Evolutionary conservation across 2,888 invertebrate species (phyloP).

Genomic region (Thelaira solivaga): DNA sequence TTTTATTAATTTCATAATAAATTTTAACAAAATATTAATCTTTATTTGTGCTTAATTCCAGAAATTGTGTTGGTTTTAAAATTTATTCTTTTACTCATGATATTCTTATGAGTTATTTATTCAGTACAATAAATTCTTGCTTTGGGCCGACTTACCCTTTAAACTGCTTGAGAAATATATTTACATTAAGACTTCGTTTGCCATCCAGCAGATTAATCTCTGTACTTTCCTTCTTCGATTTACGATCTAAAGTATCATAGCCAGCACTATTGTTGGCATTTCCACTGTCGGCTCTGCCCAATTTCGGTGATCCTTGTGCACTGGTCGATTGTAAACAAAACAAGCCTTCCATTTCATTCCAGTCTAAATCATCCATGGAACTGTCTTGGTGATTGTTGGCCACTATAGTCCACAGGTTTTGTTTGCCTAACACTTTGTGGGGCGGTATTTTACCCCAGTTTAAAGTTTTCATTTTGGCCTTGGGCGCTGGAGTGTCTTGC

Average conservation of each 20-base stretch:
- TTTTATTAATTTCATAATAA: no score
- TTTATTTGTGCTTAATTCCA: no score
- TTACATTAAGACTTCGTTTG: constrained; percentile 96
- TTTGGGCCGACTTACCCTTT: constrained; percentile 88
- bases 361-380: constrained; percentile 91
- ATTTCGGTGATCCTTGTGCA: constrained; percentile 79
- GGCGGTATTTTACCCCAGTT: constrained; percentile 98
- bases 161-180: constrained; percentile 98
- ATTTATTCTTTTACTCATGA: no score
- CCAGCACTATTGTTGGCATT: constrained; percentile 76
- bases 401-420: constrained; percentile 95
- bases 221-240: constrained; percentile 86
- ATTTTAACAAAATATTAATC: no score
- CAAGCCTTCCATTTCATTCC: constrained; percentile 94
- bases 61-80: no score
- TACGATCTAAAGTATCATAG: constrained; percentile 79
- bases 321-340: constrained; percentile 91
- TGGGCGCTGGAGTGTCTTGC: constrained; percentile 95
- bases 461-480: constrained; percentile 96
- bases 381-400: constrained; percentile 90
- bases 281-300: constrained; percentile 76
- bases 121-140: no score
- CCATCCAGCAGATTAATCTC: constrained; percentile 95
- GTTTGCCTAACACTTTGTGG: constrained; percentile 91
- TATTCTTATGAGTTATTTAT: no score